Evolutionary conservation across 2,888 invertebrate genomes (phyloP).

Genomic region (Isotomurus palustris): DNA sequence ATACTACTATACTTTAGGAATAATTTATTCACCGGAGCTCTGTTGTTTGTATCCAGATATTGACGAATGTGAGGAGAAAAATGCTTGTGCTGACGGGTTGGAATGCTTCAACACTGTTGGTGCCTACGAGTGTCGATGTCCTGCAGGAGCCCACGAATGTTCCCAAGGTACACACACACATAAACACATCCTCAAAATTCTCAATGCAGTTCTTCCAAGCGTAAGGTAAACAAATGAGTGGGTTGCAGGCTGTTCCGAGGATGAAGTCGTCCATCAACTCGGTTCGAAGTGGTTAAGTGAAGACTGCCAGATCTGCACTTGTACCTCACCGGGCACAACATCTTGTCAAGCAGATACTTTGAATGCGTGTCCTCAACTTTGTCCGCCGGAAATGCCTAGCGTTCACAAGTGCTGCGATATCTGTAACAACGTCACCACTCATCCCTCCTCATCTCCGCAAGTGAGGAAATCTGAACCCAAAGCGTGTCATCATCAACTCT

Average conservation of each 20-base stretch:
- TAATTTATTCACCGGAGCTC: no score
- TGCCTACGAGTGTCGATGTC: slow-evolving; percentile 71
- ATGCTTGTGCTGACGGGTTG: slow-evolving; percentile 74
- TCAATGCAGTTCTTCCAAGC: no score
- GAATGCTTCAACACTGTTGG: slow-evolving; percentile 76
- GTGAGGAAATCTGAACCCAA: slow-evolving; percentile 20
- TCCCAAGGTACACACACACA: slow-evolving; percentile 47
- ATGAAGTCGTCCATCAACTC: slow-evolving; percentile 52
- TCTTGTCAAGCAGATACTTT: slow-evolving; percentile 23
- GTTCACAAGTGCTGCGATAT: slow-evolving; percentile 40
- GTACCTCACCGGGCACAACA: slow-evolving; percentile 38
- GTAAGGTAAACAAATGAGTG: not conserved
- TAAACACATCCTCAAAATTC: no score
- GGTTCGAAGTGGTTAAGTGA: slow-evolving; percentile 46
- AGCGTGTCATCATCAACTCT: slow-evolving; percentile 44
- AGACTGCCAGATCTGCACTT: slow-evolving; percentile 46
- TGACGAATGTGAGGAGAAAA: slow-evolving; percentile 71
- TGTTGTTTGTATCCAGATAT: no score
- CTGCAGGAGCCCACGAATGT: slow-evolving; percentile 49
- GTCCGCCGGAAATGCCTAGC: slow-evolving; percentile 33
- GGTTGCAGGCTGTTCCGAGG: slow-evolving; percentile 65
- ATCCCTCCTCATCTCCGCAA: no score
- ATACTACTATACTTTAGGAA: no score
- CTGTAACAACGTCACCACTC: slow-evolving; percentile 29
- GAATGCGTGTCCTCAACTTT: slow-evolving; percentile 35